Percentiles rank a stretch among this genome's conserved stretches.
These are phyloP conservation scores for Candidula unifasciata DNA, from an alignment of 2,888 invertebrate genomes.

Conservation along the genomic window DNA sequence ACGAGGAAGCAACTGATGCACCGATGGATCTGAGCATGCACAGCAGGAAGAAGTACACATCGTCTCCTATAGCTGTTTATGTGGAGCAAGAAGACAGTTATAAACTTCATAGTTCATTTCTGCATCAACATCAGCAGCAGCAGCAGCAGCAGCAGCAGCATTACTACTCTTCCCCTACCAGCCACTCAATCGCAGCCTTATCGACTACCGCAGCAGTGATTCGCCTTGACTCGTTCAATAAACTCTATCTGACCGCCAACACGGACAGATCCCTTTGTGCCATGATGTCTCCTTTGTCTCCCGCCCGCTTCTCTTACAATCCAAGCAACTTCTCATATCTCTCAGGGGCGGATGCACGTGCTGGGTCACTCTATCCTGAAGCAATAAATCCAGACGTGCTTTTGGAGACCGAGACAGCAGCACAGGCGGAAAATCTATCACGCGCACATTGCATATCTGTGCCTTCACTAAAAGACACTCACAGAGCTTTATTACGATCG, in stretches of 20 bases:
- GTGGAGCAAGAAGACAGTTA: not conserved
- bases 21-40: conserved; percentile 37
- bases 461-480: not conserved
- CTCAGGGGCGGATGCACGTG: not conserved
- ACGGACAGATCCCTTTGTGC: not conserved
- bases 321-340: not conserved
- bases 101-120: not conserved
- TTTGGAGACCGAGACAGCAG: not conserved
- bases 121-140: not conserved
- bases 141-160: not conserved
- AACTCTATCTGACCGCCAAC: not conserved
- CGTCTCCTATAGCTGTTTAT: not conserved
- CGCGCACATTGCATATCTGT: not conserved
- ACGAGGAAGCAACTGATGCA: not conserved
- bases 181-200: not conserved
- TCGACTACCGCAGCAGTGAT: conserved; percentile 7
- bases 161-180: not conserved
- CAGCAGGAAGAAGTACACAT: not conserved
- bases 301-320: not conserved
- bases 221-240: not conserved
- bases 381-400: not conserved
- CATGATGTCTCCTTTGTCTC: conserved; percentile 4
- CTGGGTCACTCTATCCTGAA: not conserved
- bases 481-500: not conserved
- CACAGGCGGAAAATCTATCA: not conserved